phyloP scores from a whole-genome alignment of 92 coral and sea anemone species.

The Porites divaricata region DNA sequence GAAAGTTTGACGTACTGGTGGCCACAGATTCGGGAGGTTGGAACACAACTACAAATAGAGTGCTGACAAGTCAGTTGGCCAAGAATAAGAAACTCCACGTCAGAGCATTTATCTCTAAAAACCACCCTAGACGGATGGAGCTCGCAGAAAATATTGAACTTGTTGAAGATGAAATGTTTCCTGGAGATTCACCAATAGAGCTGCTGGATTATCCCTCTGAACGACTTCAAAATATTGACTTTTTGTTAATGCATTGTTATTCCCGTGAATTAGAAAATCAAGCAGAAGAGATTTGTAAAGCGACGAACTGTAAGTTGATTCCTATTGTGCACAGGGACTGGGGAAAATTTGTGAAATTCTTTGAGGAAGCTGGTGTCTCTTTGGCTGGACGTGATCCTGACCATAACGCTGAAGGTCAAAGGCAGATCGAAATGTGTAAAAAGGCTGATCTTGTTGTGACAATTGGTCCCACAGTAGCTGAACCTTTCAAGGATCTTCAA shows the following conservation, averaged over 20 bases:
- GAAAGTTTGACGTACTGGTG: neutral
- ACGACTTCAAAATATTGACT: neutral
- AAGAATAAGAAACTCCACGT: neutral
- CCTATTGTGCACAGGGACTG: neutral
- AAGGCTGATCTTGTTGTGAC: constrained; percentile 15
- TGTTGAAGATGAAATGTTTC: neutral
- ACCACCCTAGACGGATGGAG: neutral
- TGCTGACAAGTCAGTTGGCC: neutral
- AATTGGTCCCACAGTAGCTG: constrained; percentile 35
- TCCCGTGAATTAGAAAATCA: neutral
- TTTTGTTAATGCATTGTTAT: constrained; percentile 7
- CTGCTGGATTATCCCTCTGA: constrained; percentile 2
- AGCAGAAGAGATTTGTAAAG: neutral
- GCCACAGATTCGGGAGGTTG: neutral
- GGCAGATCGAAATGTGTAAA: constrained; percentile 1
- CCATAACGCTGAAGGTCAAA: neutral
- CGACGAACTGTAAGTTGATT: constrained; percentile 17
- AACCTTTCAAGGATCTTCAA: neutral
- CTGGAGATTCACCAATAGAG: neutral
- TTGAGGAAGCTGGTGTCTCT: neutral
- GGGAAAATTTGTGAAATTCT: constrained; percentile 9
- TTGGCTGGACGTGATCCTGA: neutral
- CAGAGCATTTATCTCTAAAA: neutral
- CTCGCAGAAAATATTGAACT: constrained; percentile 2
- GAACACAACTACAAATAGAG: neutral